Base-by-base conservation (phyloP, 2,888 invertebrate species). In the Hydriomena furcata region DNA sequence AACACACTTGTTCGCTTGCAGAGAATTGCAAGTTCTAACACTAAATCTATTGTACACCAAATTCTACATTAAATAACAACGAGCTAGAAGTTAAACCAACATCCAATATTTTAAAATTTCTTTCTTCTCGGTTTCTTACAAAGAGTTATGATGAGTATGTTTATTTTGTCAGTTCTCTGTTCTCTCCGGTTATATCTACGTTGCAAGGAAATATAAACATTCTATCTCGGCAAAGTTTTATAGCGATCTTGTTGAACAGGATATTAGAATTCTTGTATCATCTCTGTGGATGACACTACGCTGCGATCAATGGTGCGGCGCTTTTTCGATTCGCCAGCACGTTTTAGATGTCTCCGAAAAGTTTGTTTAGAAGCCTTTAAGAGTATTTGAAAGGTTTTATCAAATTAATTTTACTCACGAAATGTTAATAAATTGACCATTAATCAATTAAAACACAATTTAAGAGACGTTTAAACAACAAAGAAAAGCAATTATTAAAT, bases 241-340 rank as follows among this genome's bases (percentile, higher is more conserved):
- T 58, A 53, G 55, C 60, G 60, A 58, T 64, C 58, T 56, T 65
- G 67, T 66, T 65, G 61, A 68, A 64, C 68, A 71, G 71, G 72
- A 71, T 72, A 73, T 76, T 74, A 69, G 65, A 68, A 68, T 66
- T 69, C 65, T 63, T 60, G 59, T 63, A 65, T 65, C 56, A 49
- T 53, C 54, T 40, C 60, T 67, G 65, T 41, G 41, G 48, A 44
- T 55, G 65, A 65, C 57, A 42, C 41, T 30, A 36, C 25, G 30
- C 32, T 35, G 7, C 35, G 42, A 38, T 38, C 35, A 12, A 27
- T 32, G 35, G 21, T 24, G 24, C 10, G 23, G 7, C n/a, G 20
- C 34, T 21, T 10, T 28, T 35, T 23, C 12, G 24, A 11, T 35
- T n/a, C 17, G 42, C 8, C 8, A 10, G 27, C 27, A 7, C n/a